phyloP scores from a whole-genome alignment of 2,888 invertebrate genomes.

The Yponomeuta evonymella region DNA sequence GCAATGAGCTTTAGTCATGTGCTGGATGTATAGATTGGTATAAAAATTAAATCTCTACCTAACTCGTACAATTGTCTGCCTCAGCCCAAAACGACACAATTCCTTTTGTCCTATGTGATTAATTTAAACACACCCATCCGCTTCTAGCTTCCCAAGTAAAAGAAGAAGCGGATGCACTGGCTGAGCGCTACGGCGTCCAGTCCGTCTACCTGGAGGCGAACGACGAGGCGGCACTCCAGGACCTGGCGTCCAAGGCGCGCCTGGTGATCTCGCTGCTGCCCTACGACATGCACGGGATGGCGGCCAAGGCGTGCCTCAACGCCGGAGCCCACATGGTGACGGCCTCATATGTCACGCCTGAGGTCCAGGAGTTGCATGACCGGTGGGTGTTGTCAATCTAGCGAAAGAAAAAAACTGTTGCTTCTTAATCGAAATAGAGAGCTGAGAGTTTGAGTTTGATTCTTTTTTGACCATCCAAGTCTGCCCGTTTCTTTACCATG shows the following conservation, averaged over 20 bases:
- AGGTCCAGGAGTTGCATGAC: conserved; percentile 86
- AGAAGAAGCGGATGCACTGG: conserved; percentile 91
- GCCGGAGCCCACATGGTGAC: conserved; percentile 95
- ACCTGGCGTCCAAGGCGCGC: conserved; percentile 83
- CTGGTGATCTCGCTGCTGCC: conserved; percentile 93
- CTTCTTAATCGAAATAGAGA: too few relatives aligned
- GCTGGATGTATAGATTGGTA: too few relatives aligned
- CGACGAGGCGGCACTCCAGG: conserved; percentile 81
- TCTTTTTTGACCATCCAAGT: too few relatives aligned
- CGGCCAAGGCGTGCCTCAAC: conserved; percentile 91
- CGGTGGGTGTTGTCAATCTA: conserved; percentile 54
- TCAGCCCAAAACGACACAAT: too few relatives aligned
- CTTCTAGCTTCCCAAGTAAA: conserved; percentile 84
- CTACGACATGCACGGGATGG: conserved; percentile 89
- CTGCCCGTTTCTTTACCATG: too few relatives aligned
- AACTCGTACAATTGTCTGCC: too few relatives aligned
- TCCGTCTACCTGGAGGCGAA: conserved; percentile 89
- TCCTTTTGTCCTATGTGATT: background rate
- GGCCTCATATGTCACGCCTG: conserved; percentile 93
- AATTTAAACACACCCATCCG: conserved; percentile 16
- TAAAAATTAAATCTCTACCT: too few relatives aligned
- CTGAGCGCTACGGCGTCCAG: conserved; percentile 85
- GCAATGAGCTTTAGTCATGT: too few relatives aligned
- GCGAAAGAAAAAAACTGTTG: too few relatives aligned
- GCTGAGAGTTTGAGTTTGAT: too few relatives aligned